Percentiles rank a stretch among this genome's conserved stretches.
Conservation (phyloP, 2,888 invertebrate genomes). For the Scaptomyza cyrtandrae region DNA sequence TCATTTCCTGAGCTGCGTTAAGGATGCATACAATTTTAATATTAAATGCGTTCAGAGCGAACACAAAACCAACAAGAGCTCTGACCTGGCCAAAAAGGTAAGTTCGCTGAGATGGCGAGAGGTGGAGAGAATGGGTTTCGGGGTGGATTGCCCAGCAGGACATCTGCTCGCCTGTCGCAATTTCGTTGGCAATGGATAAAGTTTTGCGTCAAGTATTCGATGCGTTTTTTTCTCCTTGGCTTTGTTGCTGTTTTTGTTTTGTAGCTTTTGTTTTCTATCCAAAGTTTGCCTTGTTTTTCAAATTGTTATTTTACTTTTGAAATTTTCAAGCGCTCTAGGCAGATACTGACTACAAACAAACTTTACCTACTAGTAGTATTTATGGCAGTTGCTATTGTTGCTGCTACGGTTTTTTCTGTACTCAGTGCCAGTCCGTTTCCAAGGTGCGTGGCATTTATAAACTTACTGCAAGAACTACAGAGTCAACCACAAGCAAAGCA, state of each 20-base stretch:
- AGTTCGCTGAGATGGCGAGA: background rate
- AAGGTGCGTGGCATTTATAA: constrained; percentile 61
- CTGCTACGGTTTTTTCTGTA: constrained; percentile 3
- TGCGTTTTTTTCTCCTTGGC: constrained; percentile 37
- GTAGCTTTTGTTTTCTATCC: constrained; percentile 5
- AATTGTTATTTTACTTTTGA: constrained; percentile 75
- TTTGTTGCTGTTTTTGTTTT: background rate
- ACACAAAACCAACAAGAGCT: constrained; percentile 8
- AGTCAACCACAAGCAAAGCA: constrained; percentile 7
- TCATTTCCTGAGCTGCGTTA: constrained; percentile 49
- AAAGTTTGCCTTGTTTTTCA: constrained; percentile 68
- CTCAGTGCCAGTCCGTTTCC: constrained; percentile 14
- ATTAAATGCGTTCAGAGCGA: constrained; percentile 64
- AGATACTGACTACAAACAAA: constrained; percentile 61
- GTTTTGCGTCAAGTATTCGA: constrained; percentile 64
- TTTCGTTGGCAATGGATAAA: constrained; percentile 64
- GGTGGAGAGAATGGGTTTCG: background rate
- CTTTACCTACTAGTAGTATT: constrained; percentile 63
- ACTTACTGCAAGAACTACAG: constrained; percentile 30
- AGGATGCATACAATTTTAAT: constrained; percentile 78
- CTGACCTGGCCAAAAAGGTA: constrained; percentile 4
- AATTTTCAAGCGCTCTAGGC: constrained; percentile 67
- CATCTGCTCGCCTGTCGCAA: constrained; percentile 60
- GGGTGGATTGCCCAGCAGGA: constrained; percentile 42
- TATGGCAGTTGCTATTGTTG: constrained; percentile 67